Conservation (phyloP, 1,140 invertebrate species). For the Pogonomyrmex barbatus region DNA sequence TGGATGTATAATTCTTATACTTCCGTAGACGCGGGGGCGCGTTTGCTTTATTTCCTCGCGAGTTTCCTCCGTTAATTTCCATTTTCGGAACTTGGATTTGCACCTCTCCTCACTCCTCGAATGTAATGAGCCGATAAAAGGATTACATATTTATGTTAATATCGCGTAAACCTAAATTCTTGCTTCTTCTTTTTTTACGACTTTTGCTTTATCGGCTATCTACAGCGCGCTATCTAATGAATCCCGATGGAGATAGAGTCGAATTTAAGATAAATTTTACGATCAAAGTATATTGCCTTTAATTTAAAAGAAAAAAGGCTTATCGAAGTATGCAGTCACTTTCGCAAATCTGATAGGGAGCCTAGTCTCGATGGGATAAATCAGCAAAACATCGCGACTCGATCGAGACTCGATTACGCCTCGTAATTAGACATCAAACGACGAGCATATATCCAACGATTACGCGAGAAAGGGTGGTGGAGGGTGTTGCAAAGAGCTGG, state of each 20-base stretch:
- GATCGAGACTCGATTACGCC: slow-evolving; percentile 22
- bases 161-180: not conserved
- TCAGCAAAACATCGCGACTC: slow-evolving; percentile 13
- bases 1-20: slow-evolving; percentile 45
- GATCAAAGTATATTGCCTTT: not conserved
- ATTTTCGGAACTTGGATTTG: not conserved
- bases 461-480: not conserved
- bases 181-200: not conserved
- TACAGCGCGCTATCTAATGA: not conserved
- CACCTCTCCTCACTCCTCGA: not conserved
- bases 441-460: not conserved
- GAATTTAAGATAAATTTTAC: not conserved
- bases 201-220: not conserved
- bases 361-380: slow-evolving; percentile 22
- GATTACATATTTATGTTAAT: not conserved
- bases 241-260: not conserved
- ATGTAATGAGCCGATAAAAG: not conserved
- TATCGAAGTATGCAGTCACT: not conserved
- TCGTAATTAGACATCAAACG: slow-evolving; percentile 43
- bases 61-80: slow-evolving; percentile 13
- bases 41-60: not conserved
- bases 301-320: not conserved
- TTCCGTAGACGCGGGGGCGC: not conserved
- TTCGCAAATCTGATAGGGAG: slow-evolving; percentile 31
- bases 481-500: not conserved